phyloP scores from a whole-genome alignment of 2,797 vertebrate genomes.

The Varecia variegata region DNA sequence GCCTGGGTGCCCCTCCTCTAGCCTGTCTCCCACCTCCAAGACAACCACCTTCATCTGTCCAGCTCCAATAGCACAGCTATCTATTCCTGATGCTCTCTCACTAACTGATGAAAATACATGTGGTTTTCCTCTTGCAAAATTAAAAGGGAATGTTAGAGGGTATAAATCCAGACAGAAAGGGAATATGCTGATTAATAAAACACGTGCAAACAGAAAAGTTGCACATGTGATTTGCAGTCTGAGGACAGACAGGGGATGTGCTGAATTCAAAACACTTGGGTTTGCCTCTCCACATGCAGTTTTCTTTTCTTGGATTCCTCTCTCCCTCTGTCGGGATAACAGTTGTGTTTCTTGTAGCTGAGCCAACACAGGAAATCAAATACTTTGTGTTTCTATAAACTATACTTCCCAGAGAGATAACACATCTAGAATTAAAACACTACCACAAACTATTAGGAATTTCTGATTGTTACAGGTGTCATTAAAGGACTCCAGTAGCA shows the following conservation, averaged over 20 bases:
- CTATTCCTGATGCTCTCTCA: not conserved
- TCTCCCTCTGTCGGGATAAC: not conserved
- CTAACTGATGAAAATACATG: not conserved
- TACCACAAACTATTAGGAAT: conserved; percentile 62
- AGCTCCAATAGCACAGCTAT: not conserved
- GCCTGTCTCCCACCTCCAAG: not conserved
- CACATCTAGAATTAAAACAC: conserved; percentile 76
- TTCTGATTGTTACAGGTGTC: conserved; percentile 62
- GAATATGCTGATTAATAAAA: not conserved
- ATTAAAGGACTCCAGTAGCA: conserved; percentile 80
- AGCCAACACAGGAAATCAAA: conserved; percentile 41
- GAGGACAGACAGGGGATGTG: not conserved
- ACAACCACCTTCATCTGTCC: not conserved
- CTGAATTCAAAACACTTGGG: not conserved
- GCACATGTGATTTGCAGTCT: not conserved
- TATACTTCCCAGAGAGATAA: conserved; percentile 71
- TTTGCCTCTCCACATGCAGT: not conserved
- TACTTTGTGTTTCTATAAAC: conserved; percentile 59
- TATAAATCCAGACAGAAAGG: not conserved
- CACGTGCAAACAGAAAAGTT: not conserved
- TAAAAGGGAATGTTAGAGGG: not conserved
- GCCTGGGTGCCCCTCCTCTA: not conserved
- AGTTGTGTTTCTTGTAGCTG: conserved; percentile 46
- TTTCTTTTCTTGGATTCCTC: not conserved
- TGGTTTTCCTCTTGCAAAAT: not conserved